A percentile compares a stretch with the other conserved stretches of the same genome.
These are phyloP conservation scores for Pterocles burchelli DNA, from an alignment of 2,113 vertebrate species.

Conservation along the genomic window DNA sequence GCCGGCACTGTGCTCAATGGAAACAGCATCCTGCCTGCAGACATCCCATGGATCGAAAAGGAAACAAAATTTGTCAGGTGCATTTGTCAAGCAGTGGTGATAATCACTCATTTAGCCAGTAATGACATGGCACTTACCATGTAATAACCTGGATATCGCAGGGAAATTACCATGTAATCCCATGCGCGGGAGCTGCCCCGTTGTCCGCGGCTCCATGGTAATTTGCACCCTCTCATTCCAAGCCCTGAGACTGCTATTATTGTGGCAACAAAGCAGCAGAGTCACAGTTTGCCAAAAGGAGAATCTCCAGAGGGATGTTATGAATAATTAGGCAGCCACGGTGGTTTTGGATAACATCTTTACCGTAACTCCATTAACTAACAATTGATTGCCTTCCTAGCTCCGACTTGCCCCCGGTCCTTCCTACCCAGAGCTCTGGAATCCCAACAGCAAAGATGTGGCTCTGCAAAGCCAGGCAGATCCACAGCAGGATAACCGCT, in stretches of 20 bases:
- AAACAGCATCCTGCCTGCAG: neutral
- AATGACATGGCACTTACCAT: slow-evolving; percentile 58
- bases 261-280: slow-evolving; percentile 57
- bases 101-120: slow-evolving; percentile 56
- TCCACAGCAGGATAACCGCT: neutral
- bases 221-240: slow-evolving; percentile 56
- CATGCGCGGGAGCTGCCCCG: slow-evolving; percentile 25
- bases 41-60: neutral
- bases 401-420: slow-evolving; percentile 12
- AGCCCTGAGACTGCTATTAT: slow-evolving; percentile 55
- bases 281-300: slow-evolving; percentile 50
- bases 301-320: slow-evolving; percentile 56
- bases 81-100: slow-evolving; percentile 53
- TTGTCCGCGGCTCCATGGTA: slow-evolving; percentile 36
- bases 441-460: rapidly evolving
- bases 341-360: slow-evolving; percentile 64
- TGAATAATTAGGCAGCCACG: slow-evolving; percentile 59
- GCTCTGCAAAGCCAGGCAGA: neutral
- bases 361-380: slow-evolving; percentile 54
- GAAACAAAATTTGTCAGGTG: slow-evolving; percentile 31
- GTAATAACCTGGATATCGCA: slow-evolving; percentile 65
- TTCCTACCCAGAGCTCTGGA: neutral
- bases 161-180: slow-evolving; percentile 69
- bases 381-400: slow-evolving; percentile 43
- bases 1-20: neutral